phyloP scores from a whole-genome alignment of 2,797 vertebrate genomes.

The Stomatorhinus walkeri region DNA sequence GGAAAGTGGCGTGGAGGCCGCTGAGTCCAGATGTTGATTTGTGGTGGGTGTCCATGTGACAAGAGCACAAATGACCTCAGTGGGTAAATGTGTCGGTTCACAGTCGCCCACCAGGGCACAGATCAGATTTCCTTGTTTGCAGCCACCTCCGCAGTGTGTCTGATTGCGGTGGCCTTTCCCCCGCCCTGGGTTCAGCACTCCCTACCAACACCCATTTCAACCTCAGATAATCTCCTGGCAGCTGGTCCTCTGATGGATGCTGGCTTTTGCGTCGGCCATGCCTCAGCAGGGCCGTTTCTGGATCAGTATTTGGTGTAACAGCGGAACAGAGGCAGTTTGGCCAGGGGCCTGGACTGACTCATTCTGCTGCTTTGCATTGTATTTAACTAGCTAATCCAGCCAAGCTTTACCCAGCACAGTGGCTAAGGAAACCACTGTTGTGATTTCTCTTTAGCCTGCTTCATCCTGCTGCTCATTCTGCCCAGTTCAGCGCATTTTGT shows the following conservation, averaged over 20 bases:
- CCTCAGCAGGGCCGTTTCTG: conserved; percentile 29
- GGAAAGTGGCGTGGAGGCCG: neutral
- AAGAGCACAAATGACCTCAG: neutral
- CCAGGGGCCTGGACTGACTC: neutral
- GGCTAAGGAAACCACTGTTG: neutral
- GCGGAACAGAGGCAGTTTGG: conserved; percentile 16
- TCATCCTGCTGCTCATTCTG: neutral
- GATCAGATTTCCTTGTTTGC: conserved; percentile 29
- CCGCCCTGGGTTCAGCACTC: neutral
- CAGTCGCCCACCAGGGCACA: neutral
- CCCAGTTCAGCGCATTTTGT: neutral
- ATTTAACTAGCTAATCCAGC: conserved; percentile 41
- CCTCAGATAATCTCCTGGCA: conserved; percentile 35
- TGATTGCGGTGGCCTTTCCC: neutral
- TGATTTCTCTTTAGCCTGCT: neutral
- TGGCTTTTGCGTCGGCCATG: conserved; percentile 10
- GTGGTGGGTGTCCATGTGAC: neutral
- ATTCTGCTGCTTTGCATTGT: conserved; percentile 38
- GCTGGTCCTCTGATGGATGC: conserved; percentile 41
- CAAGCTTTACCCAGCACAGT: conserved; percentile 41
- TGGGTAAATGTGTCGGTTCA: conserved; percentile 22
- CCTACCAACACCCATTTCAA: conserved; percentile 24
- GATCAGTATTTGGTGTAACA: conserved; percentile 1
- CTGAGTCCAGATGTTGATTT: neutral
- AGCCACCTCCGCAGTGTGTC: conserved; percentile 3